phyloP scores from a whole-genome alignment of 2,888 invertebrate species.

The Phengaris arion region DNA sequence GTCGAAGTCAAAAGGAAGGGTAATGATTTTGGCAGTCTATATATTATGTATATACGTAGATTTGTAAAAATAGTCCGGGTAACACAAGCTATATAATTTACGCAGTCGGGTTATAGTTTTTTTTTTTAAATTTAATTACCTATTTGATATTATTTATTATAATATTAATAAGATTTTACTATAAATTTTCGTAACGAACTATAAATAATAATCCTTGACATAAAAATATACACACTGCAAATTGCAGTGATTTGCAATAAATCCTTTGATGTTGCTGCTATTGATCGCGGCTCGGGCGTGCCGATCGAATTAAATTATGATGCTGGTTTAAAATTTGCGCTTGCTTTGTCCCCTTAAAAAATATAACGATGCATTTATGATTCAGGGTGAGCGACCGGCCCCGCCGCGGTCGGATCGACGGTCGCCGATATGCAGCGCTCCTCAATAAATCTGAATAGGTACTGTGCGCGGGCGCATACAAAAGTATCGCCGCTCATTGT shows the following conservation, averaged over 20 bases:
- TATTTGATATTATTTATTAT: too few relatives aligned
- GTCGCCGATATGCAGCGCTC: slow-evolving; percentile 60
- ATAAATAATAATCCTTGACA: background rate
- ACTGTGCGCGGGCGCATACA: slow-evolving; percentile 68
- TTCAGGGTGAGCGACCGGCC: slow-evolving; percentile 61
- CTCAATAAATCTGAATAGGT: slow-evolving; percentile 68
- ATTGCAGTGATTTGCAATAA: slow-evolving; percentile 10
- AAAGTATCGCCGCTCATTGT: slow-evolving; percentile 58
- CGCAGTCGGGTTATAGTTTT: too few relatives aligned
- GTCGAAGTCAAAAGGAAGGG: too few relatives aligned
- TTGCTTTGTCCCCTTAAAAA: slow-evolving; percentile 46
- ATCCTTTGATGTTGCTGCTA: slow-evolving; percentile 15
- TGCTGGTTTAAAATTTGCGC: slow-evolving; percentile 42
- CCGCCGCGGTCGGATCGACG: slow-evolving; percentile 47
- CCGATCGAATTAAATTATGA: slow-evolving; percentile 32
- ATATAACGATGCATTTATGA: slow-evolving; percentile 51
- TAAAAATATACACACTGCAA: background rate
- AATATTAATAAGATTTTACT: too few relatives aligned
- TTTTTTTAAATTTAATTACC: too few relatives aligned
- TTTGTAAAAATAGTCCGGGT: too few relatives aligned
- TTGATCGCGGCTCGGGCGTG: slow-evolving; percentile 1
- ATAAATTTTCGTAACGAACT: background rate
- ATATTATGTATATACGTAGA: too few relatives aligned
- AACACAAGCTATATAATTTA: too few relatives aligned
- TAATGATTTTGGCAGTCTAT: too few relatives aligned